A percentile compares a stretch with the other conserved stretches of the same genome.
phyloP scores from a whole-genome alignment of 1,140 invertebrate species.

The Heliothis subflexa region DNA sequence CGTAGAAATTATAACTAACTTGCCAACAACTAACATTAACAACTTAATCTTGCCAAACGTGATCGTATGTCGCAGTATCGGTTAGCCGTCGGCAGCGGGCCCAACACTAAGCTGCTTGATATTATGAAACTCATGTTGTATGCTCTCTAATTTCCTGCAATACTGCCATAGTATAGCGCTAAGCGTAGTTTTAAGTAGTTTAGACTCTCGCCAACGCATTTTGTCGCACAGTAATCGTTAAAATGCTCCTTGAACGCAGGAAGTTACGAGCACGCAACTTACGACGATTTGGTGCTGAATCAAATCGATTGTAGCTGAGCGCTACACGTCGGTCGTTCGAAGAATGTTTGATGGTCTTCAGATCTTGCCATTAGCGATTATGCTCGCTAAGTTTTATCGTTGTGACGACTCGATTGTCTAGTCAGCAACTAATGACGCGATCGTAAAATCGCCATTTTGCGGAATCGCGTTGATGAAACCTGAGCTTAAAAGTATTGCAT shows the following conservation, averaged over 20 bases:
- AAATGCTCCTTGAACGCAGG: constrained; percentile 63
- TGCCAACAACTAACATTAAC: constrained; percentile 41
- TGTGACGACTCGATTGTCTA: constrained; percentile 60
- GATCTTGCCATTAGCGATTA: constrained; percentile 35
- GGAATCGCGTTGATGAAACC: constrained; percentile 54
- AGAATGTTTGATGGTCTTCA: constrained; percentile 14
- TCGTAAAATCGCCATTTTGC: constrained; percentile 61
- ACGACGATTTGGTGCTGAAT: constrained; percentile 39
- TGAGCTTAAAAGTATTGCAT: constrained; percentile 55
- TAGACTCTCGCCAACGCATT: constrained; percentile 53
- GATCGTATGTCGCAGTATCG: constrained; percentile 33
- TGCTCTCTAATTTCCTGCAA: constrained; percentile 73
- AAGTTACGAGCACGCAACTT: constrained; percentile 65
- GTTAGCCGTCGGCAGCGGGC: constrained; percentile 57
- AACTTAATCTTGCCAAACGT: constrained; percentile 64
- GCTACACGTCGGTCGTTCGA: constrained; percentile 3
- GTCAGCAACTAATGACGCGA: constrained; percentile 66
- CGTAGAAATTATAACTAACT: constrained; percentile 31
- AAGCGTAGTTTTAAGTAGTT: constrained; percentile 69
- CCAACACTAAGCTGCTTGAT: constrained; percentile 76
- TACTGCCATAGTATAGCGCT: constrained; percentile 76
- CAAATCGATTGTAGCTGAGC: constrained; percentile 22
- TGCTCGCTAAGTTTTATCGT: constrained; percentile 45
- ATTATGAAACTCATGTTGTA: constrained; percentile 68
- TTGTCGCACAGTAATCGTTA: constrained; percentile 56